Percentiles rank a stretch among this genome's conserved stretches.
These are phyloP conservation scores for Pandemis cinnamomeana DNA, from an alignment of 2,888 invertebrate species.

Conservation along the genomic window DNA sequence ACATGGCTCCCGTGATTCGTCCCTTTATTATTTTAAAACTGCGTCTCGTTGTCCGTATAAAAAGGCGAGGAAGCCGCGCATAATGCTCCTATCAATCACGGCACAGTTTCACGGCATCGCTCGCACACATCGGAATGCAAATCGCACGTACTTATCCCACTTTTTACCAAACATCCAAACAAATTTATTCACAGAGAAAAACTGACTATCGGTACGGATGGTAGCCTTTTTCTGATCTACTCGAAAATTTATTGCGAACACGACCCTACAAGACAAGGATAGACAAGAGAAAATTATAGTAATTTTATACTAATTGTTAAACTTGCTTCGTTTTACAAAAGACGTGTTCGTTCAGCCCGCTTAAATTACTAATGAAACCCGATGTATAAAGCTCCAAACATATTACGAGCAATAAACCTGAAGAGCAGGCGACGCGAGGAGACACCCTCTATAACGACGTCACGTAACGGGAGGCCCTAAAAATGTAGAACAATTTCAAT, in stretches of 20 bases:
- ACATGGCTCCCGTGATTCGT: constrained; percentile 27
- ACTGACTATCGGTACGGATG: constrained; percentile 53
- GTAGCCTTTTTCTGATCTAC: constrained; percentile 15
- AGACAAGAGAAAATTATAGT: background rate
- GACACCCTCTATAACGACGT: constrained; percentile 31
- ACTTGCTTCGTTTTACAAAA: background rate
- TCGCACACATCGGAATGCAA: constrained; percentile 69
- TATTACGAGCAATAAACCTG: constrained; percentile 32
- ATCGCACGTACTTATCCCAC: constrained; percentile 71
- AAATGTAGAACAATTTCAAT: constrained; percentile 38
- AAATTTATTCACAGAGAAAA: constrained; percentile 75
- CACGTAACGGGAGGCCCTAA: constrained; percentile 34
- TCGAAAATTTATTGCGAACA: constrained; percentile 13
- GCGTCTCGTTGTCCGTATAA: constrained; percentile 22
- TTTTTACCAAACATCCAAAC: constrained; percentile 76
- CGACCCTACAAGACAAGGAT: background rate
- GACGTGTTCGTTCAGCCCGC: constrained; percentile 1
- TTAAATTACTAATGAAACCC: constrained; percentile 27
- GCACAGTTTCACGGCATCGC: constrained; percentile 59
- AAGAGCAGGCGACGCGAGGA: constrained; percentile 17
- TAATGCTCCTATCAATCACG: constrained; percentile 58
- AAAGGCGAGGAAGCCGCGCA: constrained; percentile 39
- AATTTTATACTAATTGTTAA: background rate
- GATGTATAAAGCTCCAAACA: constrained; percentile 26
- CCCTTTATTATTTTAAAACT: constrained; percentile 39